Evolutionary conservation across 2,113 vertebrate species (phyloP), one percentile per base, ranked within the genome.

Genomic region (Gnathonemus longibarbis): DNA sequence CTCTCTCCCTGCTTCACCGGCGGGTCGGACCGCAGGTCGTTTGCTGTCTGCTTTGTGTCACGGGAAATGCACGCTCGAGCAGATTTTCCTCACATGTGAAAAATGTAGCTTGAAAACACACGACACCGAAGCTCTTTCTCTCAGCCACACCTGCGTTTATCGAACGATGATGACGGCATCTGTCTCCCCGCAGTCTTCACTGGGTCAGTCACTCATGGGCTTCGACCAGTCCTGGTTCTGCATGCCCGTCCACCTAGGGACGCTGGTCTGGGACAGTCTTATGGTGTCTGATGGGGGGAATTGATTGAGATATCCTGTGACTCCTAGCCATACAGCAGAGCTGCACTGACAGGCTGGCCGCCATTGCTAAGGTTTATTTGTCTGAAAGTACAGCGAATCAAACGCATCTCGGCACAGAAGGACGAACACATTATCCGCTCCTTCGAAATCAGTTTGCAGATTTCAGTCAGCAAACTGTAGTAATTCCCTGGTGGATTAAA

Each of bases 401-500:
- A 49, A 86, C 11, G 24, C 13, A 13, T 48, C 24, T 86, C 24
- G 45, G 13, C 50, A 56, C 49, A 39, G 85, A 52, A n/a, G 48
- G 49, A 52, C 10, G 50, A 35, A 53, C 48, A 27, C 27, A 35
- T 31, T 53, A 39, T 53, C 27, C 9, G 50, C 24, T 87, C 27
- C 48, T 31, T 52, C 19, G 50, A 87, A 87, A 87, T 87, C 49
- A 56, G 80, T 85, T 53, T 49, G 50, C 53, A 31, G 19, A 84
- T 66, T 56, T 49, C 84, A 52, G 24, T 88, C 48, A 83, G 27
- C 19, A 84, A 42, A 83, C 13, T 89, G 48, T 89, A 39, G 31
- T 83, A 83, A 84, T 58, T 52, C 83, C 80, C 17, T n/a, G 80
- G 58, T 85, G 87, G 17, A 62, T 88, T 19, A n/a, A 45, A n/a